These are phyloP conservation scores for Muntiacus muntjak DNA, from an alignment of 2,113 vertebrate species.

Conservation along the genomic window DNA sequence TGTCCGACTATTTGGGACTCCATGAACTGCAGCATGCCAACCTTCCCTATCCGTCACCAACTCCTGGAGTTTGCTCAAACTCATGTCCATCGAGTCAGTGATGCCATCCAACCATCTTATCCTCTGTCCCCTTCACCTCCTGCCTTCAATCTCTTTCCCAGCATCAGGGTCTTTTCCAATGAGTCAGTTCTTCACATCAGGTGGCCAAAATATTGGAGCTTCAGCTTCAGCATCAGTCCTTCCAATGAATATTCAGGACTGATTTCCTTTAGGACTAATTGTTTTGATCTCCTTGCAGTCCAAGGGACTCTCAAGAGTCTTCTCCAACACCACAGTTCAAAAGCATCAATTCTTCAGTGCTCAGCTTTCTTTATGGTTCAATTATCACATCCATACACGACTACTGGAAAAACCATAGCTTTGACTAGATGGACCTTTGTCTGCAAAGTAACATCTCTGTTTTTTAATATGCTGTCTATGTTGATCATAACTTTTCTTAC, in stretches of 20 bases:
- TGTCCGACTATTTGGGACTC: not conserved
- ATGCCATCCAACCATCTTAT: not conserved
- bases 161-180: not conserved
- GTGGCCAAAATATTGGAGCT: not conserved
- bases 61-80: not conserved
- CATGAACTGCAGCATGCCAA: not conserved
- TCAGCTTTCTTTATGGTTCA: not conserved
- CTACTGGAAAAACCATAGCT: not conserved
- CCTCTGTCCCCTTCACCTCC: not conserved
- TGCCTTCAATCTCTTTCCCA: not conserved
- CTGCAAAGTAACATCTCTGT: not conserved
- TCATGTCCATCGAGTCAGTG: not conserved
- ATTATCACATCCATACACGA: fast-evolving
- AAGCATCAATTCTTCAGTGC: not conserved
- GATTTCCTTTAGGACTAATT: not conserved
- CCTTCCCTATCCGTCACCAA: not conserved
- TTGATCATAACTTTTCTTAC: not conserved
- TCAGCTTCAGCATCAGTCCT: not conserved
- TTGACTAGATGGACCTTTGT: not conserved
- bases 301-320: not conserved
- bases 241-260: not conserved
- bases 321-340: not conserved
- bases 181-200: not conserved
- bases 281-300: not conserved
- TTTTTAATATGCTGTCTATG: not conserved